Evolutionary conservation across 64 coral and sea anemone species (phyloP).

Genomic region (Platygyra sinensis): DNA sequence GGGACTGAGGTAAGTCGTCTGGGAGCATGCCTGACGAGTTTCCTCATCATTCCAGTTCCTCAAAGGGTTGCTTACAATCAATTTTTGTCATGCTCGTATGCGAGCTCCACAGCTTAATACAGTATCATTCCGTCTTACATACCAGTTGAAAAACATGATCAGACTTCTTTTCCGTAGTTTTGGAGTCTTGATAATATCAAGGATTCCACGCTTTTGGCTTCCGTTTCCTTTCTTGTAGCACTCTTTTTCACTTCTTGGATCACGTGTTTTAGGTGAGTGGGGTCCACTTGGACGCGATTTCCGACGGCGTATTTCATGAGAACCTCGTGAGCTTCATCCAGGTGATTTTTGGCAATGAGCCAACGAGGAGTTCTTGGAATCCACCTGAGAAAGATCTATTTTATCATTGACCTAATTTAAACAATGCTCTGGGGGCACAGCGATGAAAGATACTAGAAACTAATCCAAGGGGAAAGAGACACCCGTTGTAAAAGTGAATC

Average conservation of each 20-base stretch:
- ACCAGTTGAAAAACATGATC: conserved; percentile 73
- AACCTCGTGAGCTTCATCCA: conserved; percentile 68
- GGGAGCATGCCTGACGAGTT: too few species aligned
- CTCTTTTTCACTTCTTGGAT: conserved; percentile 67
- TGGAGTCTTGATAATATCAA: conserved; percentile 57
- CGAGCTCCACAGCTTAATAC: too few species aligned
- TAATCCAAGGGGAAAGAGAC: too few species aligned
- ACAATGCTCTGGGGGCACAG: too few species aligned
- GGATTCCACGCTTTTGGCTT: conserved; percentile 8
- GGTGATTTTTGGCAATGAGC: conserved; percentile 55
- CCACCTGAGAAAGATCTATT: conserved; percentile 28
- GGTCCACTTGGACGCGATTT: conserved; percentile 43
- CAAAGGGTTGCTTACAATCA: too few species aligned
- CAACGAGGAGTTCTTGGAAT: conserved; percentile 72
- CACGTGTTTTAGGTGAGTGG: conserved; percentile 34
- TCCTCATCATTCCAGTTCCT: too few species aligned
- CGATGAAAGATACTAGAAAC: too few species aligned
- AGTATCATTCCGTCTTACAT: too few species aligned
- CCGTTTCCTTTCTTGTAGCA: conserved; percentile 14
- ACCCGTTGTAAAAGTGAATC: too few species aligned
- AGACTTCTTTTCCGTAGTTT: conserved; percentile 69
- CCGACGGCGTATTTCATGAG: conserved; percentile 54
- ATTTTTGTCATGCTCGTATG: too few species aligned
- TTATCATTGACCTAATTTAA: too few species aligned
- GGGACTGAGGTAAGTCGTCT: too few species aligned